Base-by-base conservation (phyloP, 2,113 vertebrate genomes). In the Cettia cetti region DNA sequence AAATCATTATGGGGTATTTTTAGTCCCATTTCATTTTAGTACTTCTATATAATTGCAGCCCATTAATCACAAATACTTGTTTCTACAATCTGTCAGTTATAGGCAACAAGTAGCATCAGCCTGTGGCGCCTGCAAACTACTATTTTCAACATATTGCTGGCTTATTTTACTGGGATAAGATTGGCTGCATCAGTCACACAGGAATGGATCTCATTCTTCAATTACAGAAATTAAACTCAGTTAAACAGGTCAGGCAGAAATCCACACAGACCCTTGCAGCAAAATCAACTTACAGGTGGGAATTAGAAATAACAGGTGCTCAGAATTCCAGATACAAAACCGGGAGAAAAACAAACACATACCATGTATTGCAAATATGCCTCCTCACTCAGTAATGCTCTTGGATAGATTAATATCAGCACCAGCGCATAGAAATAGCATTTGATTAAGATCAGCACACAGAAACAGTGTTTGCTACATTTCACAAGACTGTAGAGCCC, bases 1-100 rank as follows among this genome's bases (percentile, higher is more conserved):
- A 92, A 96, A 92, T 78, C 93, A 80, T 95, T 94, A 93, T 6
- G 7, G 11, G 13, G 17, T 95, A 91, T 95, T 95, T 96, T 96
- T 91, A 95, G 89, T 23, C 37, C 39, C 35, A n/a, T 82, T 89
- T 94, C 33, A n/a, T 75, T 91, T 95, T 76, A 47, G 33, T 69
- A 76, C 79, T 72, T 82, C 75, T 82, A 17, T 72, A 45, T 92
- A 92, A 95, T 50, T 77, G 61, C 89, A 82, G 68, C 33, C 71
- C 39, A 89, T 92, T 95, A 95, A 82, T 88, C 69, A 81, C 54
- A 74, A 88, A 86, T 86, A 65, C 45, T 87, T 82, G 77, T 91
- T 95, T 90, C 71, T 66, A 90, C 63, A 93, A 86, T 33, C 53
- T 72, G 54, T 78, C 72, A 78, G 24, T 71, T 92, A n/a, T 3